Evolutionary conservation across 2,113 vertebrate genomes (phyloP).

Genomic region (Balaeniceps rex): DNA sequence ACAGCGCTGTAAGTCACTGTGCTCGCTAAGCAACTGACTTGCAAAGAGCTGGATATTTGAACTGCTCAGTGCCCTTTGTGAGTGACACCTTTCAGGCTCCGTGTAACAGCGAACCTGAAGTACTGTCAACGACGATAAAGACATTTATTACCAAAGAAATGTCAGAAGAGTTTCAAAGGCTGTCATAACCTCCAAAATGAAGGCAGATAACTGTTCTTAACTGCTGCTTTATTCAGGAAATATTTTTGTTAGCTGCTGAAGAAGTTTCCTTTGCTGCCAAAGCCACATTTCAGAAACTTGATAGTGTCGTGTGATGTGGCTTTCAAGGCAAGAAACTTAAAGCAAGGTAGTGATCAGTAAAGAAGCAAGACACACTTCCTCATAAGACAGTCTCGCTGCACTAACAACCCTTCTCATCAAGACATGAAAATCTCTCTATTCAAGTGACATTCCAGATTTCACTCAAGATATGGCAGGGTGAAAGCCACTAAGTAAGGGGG

Average conservation of each 20-base stretch:
- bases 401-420: neutral
- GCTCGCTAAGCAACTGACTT: neutral
- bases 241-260: neutral
- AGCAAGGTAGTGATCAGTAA: neutral
- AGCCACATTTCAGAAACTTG: neutral
- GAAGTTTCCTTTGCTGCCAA: neutral
- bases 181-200: neutral
- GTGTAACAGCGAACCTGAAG: neutral
- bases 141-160: neutral
- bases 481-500: neutral
- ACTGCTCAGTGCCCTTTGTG: neutral
- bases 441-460: neutral
- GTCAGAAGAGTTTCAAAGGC: neutral
- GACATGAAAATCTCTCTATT: neutral
- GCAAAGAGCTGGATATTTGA: neutral
- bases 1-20: neutral
- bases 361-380: neutral
- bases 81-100: neutral
- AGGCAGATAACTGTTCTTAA: neutral
- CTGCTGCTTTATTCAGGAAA: neutral
- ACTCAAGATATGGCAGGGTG: accelerated
- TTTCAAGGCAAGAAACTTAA: neutral
- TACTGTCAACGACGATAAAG: accelerated
- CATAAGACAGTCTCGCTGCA: too few species aligned
- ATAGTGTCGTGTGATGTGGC: neutral